Base-by-base conservation (phyloP, 1,140 invertebrate genomes). In the Bathynomus jamesi region DNA sequence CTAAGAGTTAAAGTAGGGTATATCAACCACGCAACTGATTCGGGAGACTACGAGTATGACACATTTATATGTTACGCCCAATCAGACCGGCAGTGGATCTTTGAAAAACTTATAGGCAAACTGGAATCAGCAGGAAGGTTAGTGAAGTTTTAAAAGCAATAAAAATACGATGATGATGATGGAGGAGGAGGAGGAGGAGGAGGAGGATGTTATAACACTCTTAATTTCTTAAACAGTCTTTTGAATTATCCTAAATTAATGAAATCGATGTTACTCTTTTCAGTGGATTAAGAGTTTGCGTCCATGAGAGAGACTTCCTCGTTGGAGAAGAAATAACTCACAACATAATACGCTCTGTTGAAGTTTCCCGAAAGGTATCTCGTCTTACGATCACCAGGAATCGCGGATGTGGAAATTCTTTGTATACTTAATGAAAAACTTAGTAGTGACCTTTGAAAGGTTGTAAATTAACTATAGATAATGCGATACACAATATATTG, bases 281-380 rank as follows among this genome's bases (percentile, higher is more conserved):
- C n/a, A 25, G 0, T 60, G 70, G 67, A 64, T 74, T 70, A 63
- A 28, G 68, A 10, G 72, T 74, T 60, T 74, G 72, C n/a, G 60
- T 74, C 28, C 72, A 74, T 65, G 72, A 74, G 72, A n/a, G 68
- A 28, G 72, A 74, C 30, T 74, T 74, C 53, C 63, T 65, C 3
- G 67, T 70, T 28, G 72, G 72, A 3, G 67, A 74, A n/a, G 67
- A 70, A 28, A 74, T 74, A 17, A 74, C 72, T 0, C 60, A 70
- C 7, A 74, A 74, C 53, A 74, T 74, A 25, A 70, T 74, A 27
- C 60, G 11, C 29, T 21, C 40, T 5, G 53, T 74, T 1, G 72
- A 74, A 21, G n/a, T 29, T 10, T 74, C 72, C 13, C 63, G 72
- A 0, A 74, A 74, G 72, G 68, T 74, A 46, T 40, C 10, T 1